Conservation (phyloP, 2,888 invertebrate species). For the Chirona hameri region DNA sequence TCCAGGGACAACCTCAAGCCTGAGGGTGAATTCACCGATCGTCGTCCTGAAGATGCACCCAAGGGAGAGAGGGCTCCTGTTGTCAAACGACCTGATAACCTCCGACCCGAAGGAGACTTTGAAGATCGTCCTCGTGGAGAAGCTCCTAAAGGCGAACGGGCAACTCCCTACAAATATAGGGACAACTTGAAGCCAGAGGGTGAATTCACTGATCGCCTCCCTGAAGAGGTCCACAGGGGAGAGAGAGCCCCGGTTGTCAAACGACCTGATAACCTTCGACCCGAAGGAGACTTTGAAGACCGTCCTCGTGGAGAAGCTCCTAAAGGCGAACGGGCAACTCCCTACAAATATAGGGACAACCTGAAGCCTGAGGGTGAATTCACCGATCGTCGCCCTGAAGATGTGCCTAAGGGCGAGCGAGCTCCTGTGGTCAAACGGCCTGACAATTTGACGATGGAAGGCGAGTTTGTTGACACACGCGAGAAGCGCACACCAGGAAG, state of each 20-base stretch:
- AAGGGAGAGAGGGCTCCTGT: slow-evolving; percentile 45
- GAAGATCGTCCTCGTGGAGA: not conserved
- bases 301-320: slow-evolving; percentile 45
- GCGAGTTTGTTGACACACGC: slow-evolving; percentile 30
- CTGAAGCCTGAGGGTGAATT: slow-evolving; percentile 50
- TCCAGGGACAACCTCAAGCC: slow-evolving; percentile 23
- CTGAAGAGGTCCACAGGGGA: slow-evolving; percentile 44
- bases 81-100: slow-evolving; percentile 48
- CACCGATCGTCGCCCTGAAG: slow-evolving; percentile 38
- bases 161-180: not conserved
- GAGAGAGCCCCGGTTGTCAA: slow-evolving; percentile 36
- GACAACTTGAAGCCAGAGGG: not conserved
- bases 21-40: slow-evolving; percentile 37
- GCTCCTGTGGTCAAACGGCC: slow-evolving; percentile 37
- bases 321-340: slow-evolving; percentile 46
- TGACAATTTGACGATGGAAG: slow-evolving; percentile 46
- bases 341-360: slow-evolving; percentile 48
- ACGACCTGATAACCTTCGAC: slow-evolving; percentile 36
- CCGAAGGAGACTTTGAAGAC: slow-evolving; percentile 38
- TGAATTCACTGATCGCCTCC: slow-evolving; percentile 36
- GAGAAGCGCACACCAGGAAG: slow-evolving; percentile 39
- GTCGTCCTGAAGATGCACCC: slow-evolving; percentile 46
- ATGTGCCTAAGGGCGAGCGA: slow-evolving; percentile 36
- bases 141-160: not conserved
- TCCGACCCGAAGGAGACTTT: not conserved